Evolutionary conservation across 2,797 vertebrate species (phyloP).

Genomic region (Spondyliosoma cantharus): DNA sequence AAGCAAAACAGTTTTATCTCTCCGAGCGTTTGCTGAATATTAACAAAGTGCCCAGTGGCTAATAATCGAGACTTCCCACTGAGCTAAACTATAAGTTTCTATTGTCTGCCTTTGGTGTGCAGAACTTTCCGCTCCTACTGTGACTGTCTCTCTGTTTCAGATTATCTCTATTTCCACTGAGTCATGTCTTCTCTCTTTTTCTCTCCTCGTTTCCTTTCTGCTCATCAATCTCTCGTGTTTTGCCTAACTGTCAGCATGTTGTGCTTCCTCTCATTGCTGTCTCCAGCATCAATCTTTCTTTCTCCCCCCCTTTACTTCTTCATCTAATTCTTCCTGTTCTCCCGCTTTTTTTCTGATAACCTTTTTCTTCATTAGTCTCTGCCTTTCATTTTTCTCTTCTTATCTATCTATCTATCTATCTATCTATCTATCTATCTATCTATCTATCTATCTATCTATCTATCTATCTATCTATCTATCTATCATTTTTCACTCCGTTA

Average conservation of each 20-base stretch:
- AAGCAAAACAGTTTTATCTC: slow-evolving; percentile 56
- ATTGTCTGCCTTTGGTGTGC: slow-evolving; percentile 22
- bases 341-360: not conserved
- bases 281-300: slow-evolving; percentile 20
- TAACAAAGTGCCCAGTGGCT: slow-evolving; percentile 39
- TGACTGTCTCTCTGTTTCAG: slow-evolving; percentile 39
- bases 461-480: slow-evolving; percentile 28
- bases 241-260: slow-evolving; percentile 56
- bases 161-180: slow-evolving; percentile 61
- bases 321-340: not conserved
- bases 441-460: too few relatives aligned
- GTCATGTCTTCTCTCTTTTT: slow-evolving; percentile 47
- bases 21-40: slow-evolving; percentile 45
- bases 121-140: slow-evolving; percentile 40
- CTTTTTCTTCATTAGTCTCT: slow-evolving; percentile 10
- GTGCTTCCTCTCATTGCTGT: slow-evolving; percentile 50
- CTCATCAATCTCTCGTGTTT: slow-evolving; percentile 61
- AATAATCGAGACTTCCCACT: slow-evolving; percentile 45
- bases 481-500: slow-evolving; percentile 47
- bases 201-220: slow-evolving; percentile 44
- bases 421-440: too few relatives aligned
- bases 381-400: slow-evolving; percentile 15
- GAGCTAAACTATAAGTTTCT: slow-evolving; percentile 42
- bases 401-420: too few relatives aligned
- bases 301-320: not conserved